phyloP scores from a whole-genome alignment of 2,797 vertebrate genomes.

The Rhinella marina region DNA sequence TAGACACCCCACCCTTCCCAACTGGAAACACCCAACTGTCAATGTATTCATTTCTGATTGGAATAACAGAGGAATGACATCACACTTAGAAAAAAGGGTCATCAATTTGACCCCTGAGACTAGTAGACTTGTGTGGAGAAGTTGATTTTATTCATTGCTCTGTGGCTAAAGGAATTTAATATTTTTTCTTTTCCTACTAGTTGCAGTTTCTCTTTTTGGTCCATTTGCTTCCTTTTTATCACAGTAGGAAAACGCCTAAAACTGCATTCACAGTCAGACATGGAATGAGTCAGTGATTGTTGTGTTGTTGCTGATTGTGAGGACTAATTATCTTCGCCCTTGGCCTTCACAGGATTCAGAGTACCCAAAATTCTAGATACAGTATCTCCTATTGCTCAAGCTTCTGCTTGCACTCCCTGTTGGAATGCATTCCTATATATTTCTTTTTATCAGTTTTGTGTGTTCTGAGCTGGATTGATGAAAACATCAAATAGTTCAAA shows the following conservation, averaged over 20 bases:
- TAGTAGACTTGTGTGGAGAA: neutral
- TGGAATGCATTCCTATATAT: neutral
- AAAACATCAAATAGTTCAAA: neutral
- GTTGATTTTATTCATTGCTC: neutral
- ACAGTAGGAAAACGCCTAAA: neutral
- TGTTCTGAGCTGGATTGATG: neutral
- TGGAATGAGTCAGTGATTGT: neutral
- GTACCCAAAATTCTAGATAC: neutral
- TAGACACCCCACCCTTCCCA: no score
- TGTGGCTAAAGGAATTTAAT: neutral
- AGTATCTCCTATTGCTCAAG: neutral
- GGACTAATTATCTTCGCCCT: constrained; percentile 28
- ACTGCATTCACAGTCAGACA: neutral
- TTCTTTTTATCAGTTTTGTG: neutral
- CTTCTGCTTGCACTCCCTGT: neutral
- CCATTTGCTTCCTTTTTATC: constrained; percentile 1
- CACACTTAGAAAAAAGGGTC: no score
- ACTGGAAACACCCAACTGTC: no score
- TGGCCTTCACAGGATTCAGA: neutral
- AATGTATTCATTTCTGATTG: no score
- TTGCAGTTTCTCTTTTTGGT: neutral
- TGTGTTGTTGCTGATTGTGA: constrained; percentile 5
- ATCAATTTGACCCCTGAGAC: no score
- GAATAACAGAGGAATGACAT: no score
- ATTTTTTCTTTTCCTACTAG: neutral